Evolutionary conservation across 2,797 vertebrate genomes (phyloP), one percentile per base, ranked within the genome.

Genomic region (Mormyrops boulengeri): DNA sequence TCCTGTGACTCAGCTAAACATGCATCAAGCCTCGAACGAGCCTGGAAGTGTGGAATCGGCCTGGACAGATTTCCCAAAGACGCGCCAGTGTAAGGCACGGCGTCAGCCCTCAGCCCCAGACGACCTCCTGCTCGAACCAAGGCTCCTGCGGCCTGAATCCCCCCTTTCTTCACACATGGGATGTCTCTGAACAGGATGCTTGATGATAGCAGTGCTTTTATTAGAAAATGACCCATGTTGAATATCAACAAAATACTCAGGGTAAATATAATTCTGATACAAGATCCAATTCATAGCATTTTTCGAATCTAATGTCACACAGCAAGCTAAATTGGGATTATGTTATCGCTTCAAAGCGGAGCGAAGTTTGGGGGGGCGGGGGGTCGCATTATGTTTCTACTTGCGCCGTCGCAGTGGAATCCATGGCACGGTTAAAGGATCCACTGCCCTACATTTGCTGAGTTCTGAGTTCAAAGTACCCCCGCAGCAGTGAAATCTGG

Each of bases 31-130:
- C 47, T 55, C n/a, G 55, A 41, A 44, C 6, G 38, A n/a, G 34
- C 87, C 89, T 89, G n/a, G 30, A 69, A 62, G 55, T 86, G 80
- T 80, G 49, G 4, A 90, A 89, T 88, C 34, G 22, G 53, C 57
- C 89, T 86, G 87, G 89, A 90, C 85, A 88, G 88, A 90, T 88
- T 88, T 90, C 57, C 62, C 22, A 85, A 49, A 52, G n/a, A 52
- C 22, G n/a, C 1, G 47, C 38, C 47, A 49, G 44, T 44, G 47
- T 8, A 52, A 52, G 44, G 82, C 34, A 34, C 17, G 1, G 82
- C 30, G 62, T 60, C 73, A 88, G 55, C 55, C 49, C 19, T 12
- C 84, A 47, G 62, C 73, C 55, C 5, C 55, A 85, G 38, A 60
- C 7, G 38, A 80, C 66, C 90, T 50, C 84, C 80, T n/a, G 60